Conservation (phyloP, 1,140 invertebrate genomes). For the Holotrichia oblita region DNA sequence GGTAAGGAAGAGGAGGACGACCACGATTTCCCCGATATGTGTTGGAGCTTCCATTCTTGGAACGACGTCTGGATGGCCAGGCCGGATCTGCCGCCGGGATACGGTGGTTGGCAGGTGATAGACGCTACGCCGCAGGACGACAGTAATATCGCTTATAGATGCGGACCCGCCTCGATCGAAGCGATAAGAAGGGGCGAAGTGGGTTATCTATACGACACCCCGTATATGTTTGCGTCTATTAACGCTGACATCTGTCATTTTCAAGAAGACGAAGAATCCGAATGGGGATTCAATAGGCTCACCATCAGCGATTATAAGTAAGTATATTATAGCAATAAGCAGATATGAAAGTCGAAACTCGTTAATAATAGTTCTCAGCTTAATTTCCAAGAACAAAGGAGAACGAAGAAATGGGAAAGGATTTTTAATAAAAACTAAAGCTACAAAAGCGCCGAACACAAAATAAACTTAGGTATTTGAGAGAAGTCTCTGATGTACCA, state of each 20-base stretch:
- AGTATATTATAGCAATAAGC: no score
- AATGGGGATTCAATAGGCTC: slow-evolving; percentile 72
- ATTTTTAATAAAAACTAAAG: no score
- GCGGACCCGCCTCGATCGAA: slow-evolving; percentile 75
- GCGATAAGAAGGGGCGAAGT: slow-evolving; percentile 80
- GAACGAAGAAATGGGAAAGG: no score
- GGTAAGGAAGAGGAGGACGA: slow-evolving; percentile 60
- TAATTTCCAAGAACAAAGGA: no score
- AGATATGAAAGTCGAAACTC: no score
- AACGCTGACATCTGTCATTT: slow-evolving; percentile 81
- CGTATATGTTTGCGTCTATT: slow-evolving; percentile 81
- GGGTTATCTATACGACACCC: slow-evolving; percentile 77
- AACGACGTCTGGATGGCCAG: slow-evolving; percentile 85
- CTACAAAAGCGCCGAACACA: no score
- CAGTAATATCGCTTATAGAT: slow-evolving; percentile 71
- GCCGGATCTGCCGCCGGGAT: slow-evolving; percentile 76
- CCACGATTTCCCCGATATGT: slow-evolving; percentile 69
- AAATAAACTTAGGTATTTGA: no score
- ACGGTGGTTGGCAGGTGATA: slow-evolving; percentile 83
- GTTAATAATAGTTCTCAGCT: no score
- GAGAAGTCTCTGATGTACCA: no score
- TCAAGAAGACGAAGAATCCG: slow-evolving; percentile 70
- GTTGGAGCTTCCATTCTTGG: slow-evolving; percentile 88
- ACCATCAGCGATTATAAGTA: slow-evolving; percentile 72
- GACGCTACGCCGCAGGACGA: slow-evolving; percentile 82